Evolutionary conservation across 2,797 vertebrate genomes (phyloP).

Genomic region (Atherinosoma microstoma): DNA sequence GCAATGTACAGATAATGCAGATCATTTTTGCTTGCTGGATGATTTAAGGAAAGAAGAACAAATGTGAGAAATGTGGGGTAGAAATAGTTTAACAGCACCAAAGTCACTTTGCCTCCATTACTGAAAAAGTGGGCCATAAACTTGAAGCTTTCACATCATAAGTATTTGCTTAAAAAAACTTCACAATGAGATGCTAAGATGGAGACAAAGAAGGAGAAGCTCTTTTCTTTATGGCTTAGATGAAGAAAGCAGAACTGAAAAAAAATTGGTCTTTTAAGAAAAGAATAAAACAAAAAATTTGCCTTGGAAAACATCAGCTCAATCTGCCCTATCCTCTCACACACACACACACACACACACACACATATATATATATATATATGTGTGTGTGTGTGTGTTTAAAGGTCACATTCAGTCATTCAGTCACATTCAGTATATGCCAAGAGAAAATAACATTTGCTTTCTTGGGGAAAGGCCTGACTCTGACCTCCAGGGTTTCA

Average conservation of each 20-base stretch:
- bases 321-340: too few species aligned
- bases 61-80: constrained; percentile 1
- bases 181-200: too few species aligned
- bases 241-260: too few species aligned
- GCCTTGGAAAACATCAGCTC: too few species aligned
- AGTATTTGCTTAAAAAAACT: background rate
- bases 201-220: background rate
- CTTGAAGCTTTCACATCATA: constrained; percentile 2
- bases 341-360: too few species aligned
- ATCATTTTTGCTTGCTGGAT: constrained; percentile 22
- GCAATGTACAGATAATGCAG: constrained; percentile 14
- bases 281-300: too few species aligned
- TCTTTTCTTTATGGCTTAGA: too few species aligned
- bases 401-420: background rate
- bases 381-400: background rate
- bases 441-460: background rate
- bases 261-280: too few species aligned
- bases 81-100: background rate
- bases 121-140: background rate
- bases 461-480: background rate
- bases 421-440: background rate
- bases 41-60: background rate
- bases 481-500: constrained; percentile 6
- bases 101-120: constrained; percentile 4
- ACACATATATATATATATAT: too few species aligned